Conservation (phyloP, 2,797 vertebrate genomes). For the Propithecus deckenii region DNA sequence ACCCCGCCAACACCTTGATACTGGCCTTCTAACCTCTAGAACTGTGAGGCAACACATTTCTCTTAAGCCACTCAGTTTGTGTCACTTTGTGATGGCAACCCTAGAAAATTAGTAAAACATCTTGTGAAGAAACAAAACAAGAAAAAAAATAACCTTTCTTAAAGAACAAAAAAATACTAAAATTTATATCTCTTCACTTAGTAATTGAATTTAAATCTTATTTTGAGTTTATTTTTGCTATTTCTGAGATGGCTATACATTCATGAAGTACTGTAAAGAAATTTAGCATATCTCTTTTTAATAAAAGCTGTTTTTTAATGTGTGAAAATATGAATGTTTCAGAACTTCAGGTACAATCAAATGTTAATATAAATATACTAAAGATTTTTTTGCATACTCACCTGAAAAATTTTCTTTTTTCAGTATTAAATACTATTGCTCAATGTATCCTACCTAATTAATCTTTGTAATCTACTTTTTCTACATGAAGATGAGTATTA, state of each 20-base stretch:
- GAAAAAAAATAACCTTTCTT: not conserved
- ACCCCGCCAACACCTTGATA: not conserved
- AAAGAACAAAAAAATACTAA: not conserved
- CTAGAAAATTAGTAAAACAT: not conserved
- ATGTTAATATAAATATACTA: not conserved
- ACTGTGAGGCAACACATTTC: not conserved
- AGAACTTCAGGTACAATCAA: not conserved
- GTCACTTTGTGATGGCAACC: not conserved
- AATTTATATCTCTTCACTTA: not conserved
- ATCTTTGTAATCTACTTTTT: not conserved
- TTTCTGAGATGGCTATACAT: not conserved
- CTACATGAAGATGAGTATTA: not conserved
- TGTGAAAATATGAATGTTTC: not conserved
- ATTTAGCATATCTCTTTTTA: not conserved
- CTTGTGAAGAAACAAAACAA: not conserved
- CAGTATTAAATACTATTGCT: not conserved
- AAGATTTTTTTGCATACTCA: not conserved
- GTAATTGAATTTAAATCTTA: not conserved
- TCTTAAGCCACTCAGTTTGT: not conserved
- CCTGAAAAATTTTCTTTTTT: not conserved
- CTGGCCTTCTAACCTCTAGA: not conserved
- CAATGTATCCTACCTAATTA: not conserved
- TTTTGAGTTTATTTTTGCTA: not conserved
- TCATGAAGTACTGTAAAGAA: not conserved
- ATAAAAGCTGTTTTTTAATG: not conserved